A percentile compares a stretch with the other conserved stretches of the same genome.
phyloP scores from a whole-genome alignment of 2,888 invertebrate species.

The Drosophila maculinotata region DNA sequence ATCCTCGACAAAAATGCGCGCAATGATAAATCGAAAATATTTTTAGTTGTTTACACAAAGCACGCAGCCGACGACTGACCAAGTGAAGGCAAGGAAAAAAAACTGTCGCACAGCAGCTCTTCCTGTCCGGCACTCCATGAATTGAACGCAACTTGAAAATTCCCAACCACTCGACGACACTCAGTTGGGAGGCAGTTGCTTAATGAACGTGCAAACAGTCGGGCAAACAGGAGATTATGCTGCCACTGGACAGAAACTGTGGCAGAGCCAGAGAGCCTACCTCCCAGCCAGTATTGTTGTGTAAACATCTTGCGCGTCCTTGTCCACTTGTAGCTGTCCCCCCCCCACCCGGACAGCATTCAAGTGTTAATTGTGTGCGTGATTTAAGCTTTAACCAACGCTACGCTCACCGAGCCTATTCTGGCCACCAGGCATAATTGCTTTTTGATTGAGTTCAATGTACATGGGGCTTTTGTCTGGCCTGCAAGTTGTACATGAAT shows the following conservation, averaged over 20 bases:
- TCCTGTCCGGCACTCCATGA: conserved; percentile 39
- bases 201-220: conserved; percentile 74
- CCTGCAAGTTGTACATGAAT: conserved; percentile 48
- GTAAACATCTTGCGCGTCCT: conserved; percentile 66
- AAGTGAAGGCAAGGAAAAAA: conserved; percentile 19
- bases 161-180: conserved; percentile 28
- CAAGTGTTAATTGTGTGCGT: conserved; percentile 79
- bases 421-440: conserved; percentile 74
- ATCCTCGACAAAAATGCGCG: conserved; percentile 47
- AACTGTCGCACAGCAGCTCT: conserved; percentile 34
- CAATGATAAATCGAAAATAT: conserved; percentile 78
- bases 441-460: conserved; percentile 81
- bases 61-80: conserved; percentile 32
- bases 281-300: conserved; percentile 42
- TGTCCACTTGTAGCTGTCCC: conserved; percentile 35
- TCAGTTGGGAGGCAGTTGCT: conserved; percentile 35
- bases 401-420: conserved; percentile 27
- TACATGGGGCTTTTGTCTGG: conserved; percentile 41
- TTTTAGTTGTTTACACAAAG: conserved; percentile 70
- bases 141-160: conserved; percentile 53
- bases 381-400: conserved; percentile 65
- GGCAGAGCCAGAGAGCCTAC: conserved; percentile 3
- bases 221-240: conserved; percentile 71
- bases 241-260: conserved; percentile 50
- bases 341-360: conserved; percentile 32